Evolutionary conservation across 2,888 invertebrate genomes (phyloP).

Genomic region (Mystacides longicornis): DNA sequence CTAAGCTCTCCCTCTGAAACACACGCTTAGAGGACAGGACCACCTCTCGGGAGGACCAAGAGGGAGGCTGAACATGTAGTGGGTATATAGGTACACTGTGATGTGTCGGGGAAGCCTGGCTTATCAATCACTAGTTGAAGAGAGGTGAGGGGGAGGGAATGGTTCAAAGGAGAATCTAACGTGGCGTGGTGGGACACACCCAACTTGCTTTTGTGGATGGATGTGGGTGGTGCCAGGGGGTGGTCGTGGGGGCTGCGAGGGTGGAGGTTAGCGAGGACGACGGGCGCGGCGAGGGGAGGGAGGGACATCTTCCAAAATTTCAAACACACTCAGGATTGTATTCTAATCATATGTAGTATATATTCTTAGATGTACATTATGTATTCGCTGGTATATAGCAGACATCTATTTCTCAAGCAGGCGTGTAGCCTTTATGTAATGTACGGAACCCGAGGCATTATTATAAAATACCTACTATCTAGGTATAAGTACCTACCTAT

Average conservation of each 20-base stretch:
- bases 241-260: not conserved
- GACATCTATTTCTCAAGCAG: too few species aligned
- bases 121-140: conserved; percentile 25
- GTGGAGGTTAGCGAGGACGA: not conserved
- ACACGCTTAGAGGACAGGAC: conserved; percentile 18
- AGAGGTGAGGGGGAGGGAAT: conserved; percentile 8
- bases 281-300: not conserved
- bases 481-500: too few species aligned
- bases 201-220: conserved; percentile 2
- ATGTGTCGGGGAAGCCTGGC: conserved; percentile 19
- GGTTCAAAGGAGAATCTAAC: conserved; percentile 9
- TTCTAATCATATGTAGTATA: conserved; percentile 1
- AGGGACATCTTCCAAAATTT: not conserved
- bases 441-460: too few species aligned
- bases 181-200: conserved; percentile 6
- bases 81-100: conserved; percentile 7
- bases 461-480: too few species aligned
- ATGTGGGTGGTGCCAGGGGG: not conserved
- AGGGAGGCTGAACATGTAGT: not conserved
- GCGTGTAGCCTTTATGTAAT: too few species aligned
- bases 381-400: too few species aligned
- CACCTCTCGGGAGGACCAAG: conserved; percentile 1
- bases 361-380: too few species aligned
- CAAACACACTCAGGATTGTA: conserved; percentile 1
- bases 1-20: conserved; percentile 19